Base-by-base conservation (phyloP, 2,113 vertebrate species). In the Elephas maximus region DNA sequence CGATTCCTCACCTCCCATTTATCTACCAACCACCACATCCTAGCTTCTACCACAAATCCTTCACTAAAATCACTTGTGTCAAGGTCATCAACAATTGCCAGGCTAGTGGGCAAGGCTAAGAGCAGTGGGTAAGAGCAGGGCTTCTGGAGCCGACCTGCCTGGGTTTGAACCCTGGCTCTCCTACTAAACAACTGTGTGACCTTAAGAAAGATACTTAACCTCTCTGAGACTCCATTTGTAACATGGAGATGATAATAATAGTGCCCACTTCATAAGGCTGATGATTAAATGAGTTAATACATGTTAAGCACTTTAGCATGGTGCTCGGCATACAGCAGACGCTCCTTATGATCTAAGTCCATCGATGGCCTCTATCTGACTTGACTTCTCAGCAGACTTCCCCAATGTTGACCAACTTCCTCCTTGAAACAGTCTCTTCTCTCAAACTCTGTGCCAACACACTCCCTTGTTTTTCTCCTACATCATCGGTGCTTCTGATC, bases 181-280 rank as follows among this genome's bases (percentile, higher is more conserved):
- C 48, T 67, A 83, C 28, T 45, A 87, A 86, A 4, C 33, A 97
- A 53, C 37, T 88, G 18, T 21, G 24, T 88, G 53, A 63, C n/a
- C 71, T 80, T 48, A n/a, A 93, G 26, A 92, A 86, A 83, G 71
- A 87, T 45, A 84, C 30, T 94, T 95, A 86, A 86, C 51, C 12
- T 89, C 67, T 78, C 74, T 91, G 62, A 91, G 51, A 83, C 90
- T 91, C 48, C 79, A 85, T 93, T 48, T 91, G 18, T 78, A 62
- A 85, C 79, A 24, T 76, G 48, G 62, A 77, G 67, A 44, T 78
- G 82, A 85, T 81, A 48, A 88, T 63, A 57, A 84, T 7, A 76
- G 41, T 30, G 3, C 20, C 30, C 17, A 45, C 8, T 26, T 71
- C 21, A 23, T 4, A 69, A 62, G 6, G 17, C 65, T 48, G 26